These are phyloP conservation scores for Apodemus sylvaticus DNA, from an alignment of 2,113 vertebrate genomes.

Conservation along the genomic window DNA sequence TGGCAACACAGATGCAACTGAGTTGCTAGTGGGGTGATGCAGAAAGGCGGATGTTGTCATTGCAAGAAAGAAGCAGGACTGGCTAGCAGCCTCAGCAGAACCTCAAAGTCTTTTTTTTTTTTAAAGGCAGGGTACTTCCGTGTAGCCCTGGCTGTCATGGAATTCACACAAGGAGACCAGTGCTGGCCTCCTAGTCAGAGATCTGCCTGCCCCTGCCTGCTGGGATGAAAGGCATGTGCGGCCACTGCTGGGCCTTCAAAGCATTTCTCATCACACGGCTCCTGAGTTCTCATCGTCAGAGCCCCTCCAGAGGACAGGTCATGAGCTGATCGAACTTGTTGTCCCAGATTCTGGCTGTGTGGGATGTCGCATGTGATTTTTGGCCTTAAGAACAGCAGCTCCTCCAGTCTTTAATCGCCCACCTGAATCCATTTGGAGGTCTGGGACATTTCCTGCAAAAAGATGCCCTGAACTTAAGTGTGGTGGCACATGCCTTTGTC, in stretches of 20 bases:
- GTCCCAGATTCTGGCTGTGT: conserved; percentile 35
- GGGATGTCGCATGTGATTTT: conserved; percentile 10
- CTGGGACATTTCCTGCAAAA: conserved; percentile 24
- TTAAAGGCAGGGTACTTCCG: not conserved
- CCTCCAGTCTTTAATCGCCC: not conserved
- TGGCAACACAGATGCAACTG: conserved; percentile 73
- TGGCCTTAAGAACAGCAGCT: not conserved
- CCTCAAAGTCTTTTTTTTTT: not conserved
- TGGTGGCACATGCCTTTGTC: not conserved
- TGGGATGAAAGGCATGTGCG: not conserved
- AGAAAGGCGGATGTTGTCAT: conserved; percentile 47
- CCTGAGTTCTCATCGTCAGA: not conserved
- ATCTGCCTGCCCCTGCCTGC: not conserved
- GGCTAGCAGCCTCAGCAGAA: not conserved
- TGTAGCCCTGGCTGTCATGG: not conserved
- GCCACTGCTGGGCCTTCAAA: not conserved
- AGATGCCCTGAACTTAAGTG: not conserved
- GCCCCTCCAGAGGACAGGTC: not conserved
- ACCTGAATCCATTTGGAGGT: not conserved
- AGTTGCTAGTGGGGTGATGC: conserved; percentile 59
- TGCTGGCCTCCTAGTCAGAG: not conserved
- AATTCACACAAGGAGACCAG: not conserved
- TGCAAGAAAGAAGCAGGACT: not conserved
- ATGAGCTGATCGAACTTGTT: not conserved
- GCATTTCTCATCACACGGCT: not conserved